Conservation (phyloP, 2,113 vertebrate genomes). For the Megaptera novaeangliae region DNA sequence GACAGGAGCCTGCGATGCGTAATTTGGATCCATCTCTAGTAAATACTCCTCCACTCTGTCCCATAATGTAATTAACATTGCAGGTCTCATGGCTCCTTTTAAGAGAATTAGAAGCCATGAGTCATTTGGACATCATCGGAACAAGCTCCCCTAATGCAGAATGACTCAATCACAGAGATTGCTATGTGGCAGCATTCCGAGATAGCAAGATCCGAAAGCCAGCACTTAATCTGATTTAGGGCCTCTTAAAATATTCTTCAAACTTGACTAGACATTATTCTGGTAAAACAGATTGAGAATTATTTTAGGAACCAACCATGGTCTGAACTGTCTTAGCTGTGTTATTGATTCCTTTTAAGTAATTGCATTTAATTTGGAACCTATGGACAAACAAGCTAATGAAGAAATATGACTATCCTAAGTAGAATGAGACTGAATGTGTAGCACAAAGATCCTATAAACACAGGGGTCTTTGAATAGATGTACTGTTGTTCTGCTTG, state of each 20-base stretch:
- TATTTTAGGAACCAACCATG: constrained; percentile 73
- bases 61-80: constrained; percentile 84
- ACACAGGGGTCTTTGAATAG: constrained; percentile 21
- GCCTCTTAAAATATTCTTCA: constrained; percentile 80
- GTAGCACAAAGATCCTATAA: neutral
- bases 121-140: constrained; percentile 83
- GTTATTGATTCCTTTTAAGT: constrained; percentile 78
- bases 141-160: constrained; percentile 78
- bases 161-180: constrained; percentile 86
- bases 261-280: constrained; percentile 66
- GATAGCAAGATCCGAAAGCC: constrained; percentile 75
- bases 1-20: constrained; percentile 56
- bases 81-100: constrained; percentile 82
- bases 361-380: constrained; percentile 78
- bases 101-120: constrained; percentile 85
- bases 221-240: constrained; percentile 85
- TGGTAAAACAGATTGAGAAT: constrained; percentile 66
- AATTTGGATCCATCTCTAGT: constrained; percentile 77
- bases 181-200: constrained; percentile 82
- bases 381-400: constrained; percentile 50
- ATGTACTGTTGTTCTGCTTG: neutral
- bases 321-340: constrained; percentile 44
- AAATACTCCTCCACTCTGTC: constrained; percentile 73
- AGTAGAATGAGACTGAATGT: constrained; percentile 39
- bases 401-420: constrained; percentile 51